phyloP scores from a whole-genome alignment of 2,888 invertebrate species.

The Diplazon laetatorius region DNA sequence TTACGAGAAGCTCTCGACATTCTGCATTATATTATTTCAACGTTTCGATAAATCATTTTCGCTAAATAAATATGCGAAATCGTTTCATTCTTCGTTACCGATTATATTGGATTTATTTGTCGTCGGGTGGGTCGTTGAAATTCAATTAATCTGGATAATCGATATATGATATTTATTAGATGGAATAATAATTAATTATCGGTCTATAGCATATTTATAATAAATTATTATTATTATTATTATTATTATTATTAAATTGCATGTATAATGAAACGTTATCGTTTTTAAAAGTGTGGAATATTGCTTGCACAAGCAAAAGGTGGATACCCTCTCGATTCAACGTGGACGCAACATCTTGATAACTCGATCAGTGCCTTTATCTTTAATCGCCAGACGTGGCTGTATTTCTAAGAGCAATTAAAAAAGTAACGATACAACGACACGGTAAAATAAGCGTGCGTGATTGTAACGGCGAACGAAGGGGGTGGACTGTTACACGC shows the following conservation, averaged over 20 bases:
- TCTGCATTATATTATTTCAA: not conserved
- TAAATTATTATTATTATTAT: not conserved
- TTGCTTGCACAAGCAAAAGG: too few species aligned
- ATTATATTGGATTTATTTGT: not conserved
- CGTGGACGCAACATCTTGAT: not conserved
- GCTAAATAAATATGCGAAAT: not conserved
- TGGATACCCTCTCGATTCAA: too few species aligned
- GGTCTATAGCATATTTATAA: too few species aligned
- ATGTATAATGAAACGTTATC: not conserved
- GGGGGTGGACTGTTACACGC: not conserved
- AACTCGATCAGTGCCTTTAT: conserved; percentile 70
- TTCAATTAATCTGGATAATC: too few species aligned
- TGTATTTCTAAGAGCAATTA: conserved; percentile 5
- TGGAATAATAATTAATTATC: too few species aligned
- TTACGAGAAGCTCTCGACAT: not conserved
- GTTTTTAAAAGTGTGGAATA: too few species aligned
- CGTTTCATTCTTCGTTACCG: not conserved
- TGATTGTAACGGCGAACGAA: conserved; percentile 2
- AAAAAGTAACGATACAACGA: not conserved
- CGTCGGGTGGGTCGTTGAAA: too few species aligned
- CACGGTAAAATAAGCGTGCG: not conserved
- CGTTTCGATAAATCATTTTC: not conserved
- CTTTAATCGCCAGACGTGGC: not conserved
- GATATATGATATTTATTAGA: too few species aligned
- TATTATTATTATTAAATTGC: not conserved